Conservation (phyloP, 2,113 vertebrate species). For the Corynorhinus townsendii region DNA sequence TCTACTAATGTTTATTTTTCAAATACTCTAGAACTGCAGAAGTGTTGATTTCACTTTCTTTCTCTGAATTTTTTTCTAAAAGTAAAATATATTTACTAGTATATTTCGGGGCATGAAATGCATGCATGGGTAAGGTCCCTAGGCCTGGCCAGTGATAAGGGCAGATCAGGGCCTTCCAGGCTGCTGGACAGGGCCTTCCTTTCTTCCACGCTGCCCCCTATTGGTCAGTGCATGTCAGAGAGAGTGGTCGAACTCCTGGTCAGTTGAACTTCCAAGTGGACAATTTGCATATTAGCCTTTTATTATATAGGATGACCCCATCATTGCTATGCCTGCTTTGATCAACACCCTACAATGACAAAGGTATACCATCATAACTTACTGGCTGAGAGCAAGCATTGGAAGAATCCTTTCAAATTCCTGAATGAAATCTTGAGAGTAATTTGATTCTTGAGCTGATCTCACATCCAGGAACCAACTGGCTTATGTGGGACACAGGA, state of each 20-base stretch:
- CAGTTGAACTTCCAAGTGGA: no score
- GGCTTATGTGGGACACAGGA: background rate
- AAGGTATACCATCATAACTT: background rate
- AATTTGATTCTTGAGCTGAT: background rate
- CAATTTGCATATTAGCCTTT: no score
- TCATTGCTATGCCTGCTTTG: background rate
- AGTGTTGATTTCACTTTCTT: background rate
- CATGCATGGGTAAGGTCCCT: no score
- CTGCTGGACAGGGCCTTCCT: no score
- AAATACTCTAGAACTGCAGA: background rate
- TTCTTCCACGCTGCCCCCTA: no score
- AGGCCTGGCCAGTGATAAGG: no score
- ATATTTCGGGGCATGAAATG: background rate
- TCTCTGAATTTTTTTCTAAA: background rate
- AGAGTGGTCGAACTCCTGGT: accelerated
- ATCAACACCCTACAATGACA: background rate
- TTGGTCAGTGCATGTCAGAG: no score
- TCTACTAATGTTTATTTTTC: background rate
- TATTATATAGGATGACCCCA: background rate
- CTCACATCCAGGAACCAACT: background rate
- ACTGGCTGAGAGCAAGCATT: background rate
- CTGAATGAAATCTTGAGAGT: background rate
- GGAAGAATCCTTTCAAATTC: background rate
- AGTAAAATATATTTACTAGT: background rate
- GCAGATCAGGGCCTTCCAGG: no score